phyloP scores from a whole-genome alignment of 2,797 vertebrate genomes.

The Zenarchopterus dispar region DNA sequence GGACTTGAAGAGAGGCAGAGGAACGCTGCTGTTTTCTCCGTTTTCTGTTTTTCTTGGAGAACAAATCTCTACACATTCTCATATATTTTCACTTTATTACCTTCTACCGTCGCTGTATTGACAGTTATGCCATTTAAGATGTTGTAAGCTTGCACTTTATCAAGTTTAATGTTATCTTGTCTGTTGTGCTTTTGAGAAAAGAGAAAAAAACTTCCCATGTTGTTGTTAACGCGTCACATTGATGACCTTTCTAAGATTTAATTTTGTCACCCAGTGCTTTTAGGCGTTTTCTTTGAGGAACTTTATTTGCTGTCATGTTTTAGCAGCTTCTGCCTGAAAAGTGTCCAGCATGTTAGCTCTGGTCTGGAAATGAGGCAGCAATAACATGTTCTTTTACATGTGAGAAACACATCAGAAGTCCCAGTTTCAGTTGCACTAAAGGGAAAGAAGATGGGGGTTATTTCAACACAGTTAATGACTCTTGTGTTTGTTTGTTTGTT shows the following conservation, averaged over 20 bases:
- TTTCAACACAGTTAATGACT: constrained; percentile 2
- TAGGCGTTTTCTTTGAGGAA: constrained; percentile 20
- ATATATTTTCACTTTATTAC: constrained; percentile 42
- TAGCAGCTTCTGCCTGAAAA: constrained; percentile 35
- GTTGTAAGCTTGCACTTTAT: constrained; percentile 79
- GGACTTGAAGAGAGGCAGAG: constrained; percentile 52
- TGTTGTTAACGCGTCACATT: background rate
- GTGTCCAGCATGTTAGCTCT: constrained; percentile 10
- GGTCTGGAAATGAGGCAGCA: constrained; percentile 27
- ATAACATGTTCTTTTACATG: background rate
- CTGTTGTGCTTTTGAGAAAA: constrained; percentile 61
- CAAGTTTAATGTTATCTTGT: constrained; percentile 61
- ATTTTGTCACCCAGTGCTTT: constrained; percentile 16
- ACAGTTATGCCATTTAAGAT: constrained; percentile 52
- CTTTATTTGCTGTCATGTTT: constrained; percentile 24
- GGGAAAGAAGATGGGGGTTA: constrained; percentile 1
- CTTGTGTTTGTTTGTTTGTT: too few relatives aligned
- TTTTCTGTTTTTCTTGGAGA: constrained; percentile 16
- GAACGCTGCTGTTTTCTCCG: constrained; percentile 42
- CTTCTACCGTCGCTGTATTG: background rate
- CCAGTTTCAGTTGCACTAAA: constrained; percentile 10
- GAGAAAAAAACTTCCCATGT: constrained; percentile 27
- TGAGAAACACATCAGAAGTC: too few relatives aligned
- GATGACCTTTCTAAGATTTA: constrained; percentile 14
- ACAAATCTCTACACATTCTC: constrained; percentile 48